Evolutionary conservation across 2,113 vertebrate genomes (phyloP), one percentile per base, ranked within the genome.

Genomic region (Cottus gobio): DNA sequence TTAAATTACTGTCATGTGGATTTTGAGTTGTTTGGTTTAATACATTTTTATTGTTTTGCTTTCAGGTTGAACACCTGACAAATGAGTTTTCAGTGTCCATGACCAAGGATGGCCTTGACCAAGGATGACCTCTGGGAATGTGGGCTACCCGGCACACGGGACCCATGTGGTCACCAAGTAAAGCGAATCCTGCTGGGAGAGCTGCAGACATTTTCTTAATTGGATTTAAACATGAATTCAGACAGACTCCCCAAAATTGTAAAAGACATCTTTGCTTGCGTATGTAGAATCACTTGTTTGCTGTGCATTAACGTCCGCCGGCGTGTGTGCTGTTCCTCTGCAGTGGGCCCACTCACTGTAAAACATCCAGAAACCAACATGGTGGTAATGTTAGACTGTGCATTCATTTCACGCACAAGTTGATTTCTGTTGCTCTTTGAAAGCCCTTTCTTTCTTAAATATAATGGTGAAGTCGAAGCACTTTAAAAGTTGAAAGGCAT

Each of bases 51-150:
- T 56, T 28, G n/a, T 65, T 60, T 5, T 34, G 4, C 18, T 44
- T 34, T 50, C 87, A 99, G 98, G 98, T 99, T 72, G 97, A 97
- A 46, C 95, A 95, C 39, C 93, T 99, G 80, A 97, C 75, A 34
- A 98, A 98, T 77, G 97, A 99, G 71, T 99, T 96, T 93, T 99
- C 98, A 0, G 88, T 99, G 85, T 99, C 99, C 89, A 97, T 99
- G 98, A 99, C 98, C 28, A 99, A 99, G 87, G 98, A 99, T 11
- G 98, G 98, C 99, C 89, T 97, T 99, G 98, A 99, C 98, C 28
- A 99, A 99, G 87, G 98, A 99, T 11, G 65, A 92, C 97, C 0
- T 98, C 98, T 0, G 94, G 95, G 77, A 99, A 99, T 0, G 97
- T 99, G 24, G 96, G 90, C 52, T 98, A 98, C 92, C 94, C 99